Conservation (phyloP, 2,797 vertebrate species). For the Rhinichthys osculus region DNA sequence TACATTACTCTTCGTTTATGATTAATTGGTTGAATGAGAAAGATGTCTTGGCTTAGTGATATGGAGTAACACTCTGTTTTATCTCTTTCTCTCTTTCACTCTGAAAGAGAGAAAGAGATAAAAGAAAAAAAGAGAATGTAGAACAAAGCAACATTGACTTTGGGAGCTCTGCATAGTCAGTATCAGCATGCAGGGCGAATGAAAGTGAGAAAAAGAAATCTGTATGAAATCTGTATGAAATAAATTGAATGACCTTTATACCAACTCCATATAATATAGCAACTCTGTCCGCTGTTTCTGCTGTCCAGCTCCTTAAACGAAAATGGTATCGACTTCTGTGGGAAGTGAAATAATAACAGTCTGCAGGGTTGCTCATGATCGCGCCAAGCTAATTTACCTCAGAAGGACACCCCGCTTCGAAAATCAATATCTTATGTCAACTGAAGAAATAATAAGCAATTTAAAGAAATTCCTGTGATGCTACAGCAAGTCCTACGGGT, state of each 20-base stretch:
- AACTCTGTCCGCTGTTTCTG: slow-evolving; percentile 30
- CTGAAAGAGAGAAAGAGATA: neutral
- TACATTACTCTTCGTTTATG: slow-evolving; percentile 28
- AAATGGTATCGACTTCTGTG: slow-evolving; percentile 48
- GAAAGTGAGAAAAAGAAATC: slow-evolving; percentile 46
- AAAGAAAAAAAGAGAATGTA: neutral
- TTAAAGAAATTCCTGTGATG: slow-evolving; percentile 42
- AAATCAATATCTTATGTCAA: slow-evolving; percentile 55
- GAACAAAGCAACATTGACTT: slow-evolving; percentile 28
- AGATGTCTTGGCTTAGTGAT: neutral
- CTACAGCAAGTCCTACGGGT: neutral
- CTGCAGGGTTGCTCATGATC: slow-evolving; percentile 44
- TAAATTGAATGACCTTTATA: slow-evolving; percentile 64
- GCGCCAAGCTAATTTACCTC: slow-evolving; percentile 46
- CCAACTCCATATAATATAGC: slow-evolving; percentile 53
- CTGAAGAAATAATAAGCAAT: slow-evolving; percentile 45
- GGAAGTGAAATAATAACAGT: slow-evolving; percentile 48
- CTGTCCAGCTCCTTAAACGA: slow-evolving; percentile 33
- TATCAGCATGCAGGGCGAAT: slow-evolving; percentile 52
- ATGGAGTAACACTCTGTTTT: neutral
- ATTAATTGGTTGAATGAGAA: slow-evolving; percentile 32
- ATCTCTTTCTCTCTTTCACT: too few species aligned
- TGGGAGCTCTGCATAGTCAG: slow-evolving; percentile 11
- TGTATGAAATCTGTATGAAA: slow-evolving; percentile 57
- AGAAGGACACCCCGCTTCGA: slow-evolving; percentile 38